These are phyloP conservation scores for Panthera tigris DNA, from an alignment of 2,113 vertebrate genomes.

Conservation along the genomic window DNA sequence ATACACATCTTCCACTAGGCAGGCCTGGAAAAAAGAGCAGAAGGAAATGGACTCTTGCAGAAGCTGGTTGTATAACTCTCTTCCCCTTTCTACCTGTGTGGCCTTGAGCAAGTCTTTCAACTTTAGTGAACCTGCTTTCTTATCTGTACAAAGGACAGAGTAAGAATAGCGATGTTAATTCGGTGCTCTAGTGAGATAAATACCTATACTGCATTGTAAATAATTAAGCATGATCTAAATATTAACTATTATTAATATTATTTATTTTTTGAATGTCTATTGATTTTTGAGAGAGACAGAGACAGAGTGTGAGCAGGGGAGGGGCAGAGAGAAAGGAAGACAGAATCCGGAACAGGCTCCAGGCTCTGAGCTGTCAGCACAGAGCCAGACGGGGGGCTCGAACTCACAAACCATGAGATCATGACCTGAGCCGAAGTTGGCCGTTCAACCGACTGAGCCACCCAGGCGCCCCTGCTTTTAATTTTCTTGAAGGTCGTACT, in stretches of 20 bases:
- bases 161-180: not conserved
- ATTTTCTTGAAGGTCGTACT: slow-evolving; percentile 47
- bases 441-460: no score
- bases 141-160: not conserved
- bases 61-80: not conserved
- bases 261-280: no score
- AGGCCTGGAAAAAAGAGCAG: not conserved
- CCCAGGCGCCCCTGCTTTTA: not conserved
- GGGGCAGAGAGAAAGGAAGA: no score
- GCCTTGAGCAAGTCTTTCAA: not conserved
- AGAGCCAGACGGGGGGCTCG: no score
- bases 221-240: not conserved
- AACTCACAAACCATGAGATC: no score
- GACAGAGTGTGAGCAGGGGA: no score
- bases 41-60: not conserved
- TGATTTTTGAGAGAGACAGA: no score
- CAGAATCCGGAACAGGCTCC: no score
- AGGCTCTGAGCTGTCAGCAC: no score
- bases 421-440: no score
- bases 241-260: not conserved
- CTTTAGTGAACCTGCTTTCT: not conserved
- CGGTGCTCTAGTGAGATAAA: not conserved
- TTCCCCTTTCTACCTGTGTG: not conserved
- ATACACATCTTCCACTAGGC: not conserved
- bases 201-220: not conserved